Base-by-base conservation (phyloP, 2,888 invertebrate species). In the Ptycholaimellus sp. region DNA sequence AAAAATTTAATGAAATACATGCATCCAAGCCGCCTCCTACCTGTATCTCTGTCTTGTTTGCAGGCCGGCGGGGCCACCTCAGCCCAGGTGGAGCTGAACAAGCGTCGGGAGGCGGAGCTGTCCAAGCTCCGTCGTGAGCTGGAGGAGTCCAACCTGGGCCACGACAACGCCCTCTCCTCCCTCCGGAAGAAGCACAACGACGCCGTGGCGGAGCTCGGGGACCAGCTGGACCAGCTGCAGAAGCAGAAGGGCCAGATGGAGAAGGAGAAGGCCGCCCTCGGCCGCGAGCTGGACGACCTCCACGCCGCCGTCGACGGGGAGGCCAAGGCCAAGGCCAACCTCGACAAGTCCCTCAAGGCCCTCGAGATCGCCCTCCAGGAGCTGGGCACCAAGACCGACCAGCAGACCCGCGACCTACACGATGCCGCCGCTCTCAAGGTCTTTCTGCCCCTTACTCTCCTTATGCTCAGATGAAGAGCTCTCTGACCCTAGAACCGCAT, bases 111-210 rank as follows among this genome's bases (percentile, higher is more conserved):
- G 67, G 82, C 87, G 58, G 96, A 99, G 68, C 74, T 96, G 54
- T 76, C 83, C 72, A 96, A 93, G 66, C 74, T 96, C 54, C 78
- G 93, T 56, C 78, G 85, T 52, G 96, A 99, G 66, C 73, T 96
- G 57, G 96, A 99, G 66, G 96, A 96, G 65, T 73, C 82, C 62
- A 87, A 87, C 71, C 81, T 93, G 65, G 90, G 90, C 69, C 87
- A 93, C 64, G 96, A 96, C 69, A 75, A 81, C 46, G 81, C 85
- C 53, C 73, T 90, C 59, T 78, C 83, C 59, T 78, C 79, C 64
- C 73, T 96, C 59, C 79, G 93, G 68, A 96, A 96, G 76, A 96
- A 96, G 74, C 87, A 93, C 72, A 90, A 93, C 65, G 96, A 96
- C 66, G 79, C 87, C 60, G 83, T 90, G 57, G 78, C 82, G 57